Conservation (phyloP, 2,888 invertebrate species). For the Megaustenia siamemsis region DNA sequence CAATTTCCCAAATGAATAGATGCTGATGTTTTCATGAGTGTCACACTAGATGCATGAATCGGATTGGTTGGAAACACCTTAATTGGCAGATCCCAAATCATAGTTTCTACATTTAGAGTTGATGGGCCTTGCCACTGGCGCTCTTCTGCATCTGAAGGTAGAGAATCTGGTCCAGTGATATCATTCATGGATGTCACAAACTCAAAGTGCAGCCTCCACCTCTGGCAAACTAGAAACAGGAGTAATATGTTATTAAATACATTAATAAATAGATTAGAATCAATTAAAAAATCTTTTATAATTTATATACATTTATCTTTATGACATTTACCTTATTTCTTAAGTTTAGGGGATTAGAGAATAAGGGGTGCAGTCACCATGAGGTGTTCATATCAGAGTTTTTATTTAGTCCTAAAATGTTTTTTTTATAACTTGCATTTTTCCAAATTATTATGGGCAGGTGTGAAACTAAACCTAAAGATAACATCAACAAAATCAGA, state of each 20-base stretch:
- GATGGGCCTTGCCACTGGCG: constrained; percentile 90
- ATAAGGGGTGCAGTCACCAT: no score
- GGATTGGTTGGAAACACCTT: constrained; percentile 95
- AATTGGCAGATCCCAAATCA: constrained; percentile 98
- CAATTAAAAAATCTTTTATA: no score
- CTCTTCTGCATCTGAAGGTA: constrained; percentile 83
- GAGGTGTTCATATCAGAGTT: no score
- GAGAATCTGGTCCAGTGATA: constrained; percentile 76
- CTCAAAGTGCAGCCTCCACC: constrained; percentile 98
- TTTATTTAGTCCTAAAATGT: no score
- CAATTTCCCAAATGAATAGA: constrained; percentile 51
- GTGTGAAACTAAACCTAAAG: no score
- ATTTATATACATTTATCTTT: no score
- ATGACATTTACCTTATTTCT: no score
- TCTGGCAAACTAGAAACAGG: constrained; percentile 87
- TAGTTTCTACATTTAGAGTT: constrained; percentile 94
- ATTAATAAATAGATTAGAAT: background rate
- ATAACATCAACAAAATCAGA: no score
- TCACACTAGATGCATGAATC: constrained; percentile 74
- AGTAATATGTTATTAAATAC: constrained; percentile 64
- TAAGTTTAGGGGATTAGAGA: no score
- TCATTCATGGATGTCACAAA: constrained; percentile 84
- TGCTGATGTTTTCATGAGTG: constrained; percentile 66
- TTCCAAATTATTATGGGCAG: no score
- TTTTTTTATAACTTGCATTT: no score